A percentile compares a stretch with the other conserved stretches of the same genome.
phyloP scores from a whole-genome alignment of 2,888 invertebrate species.

The Drosophila koepferae region DNA sequence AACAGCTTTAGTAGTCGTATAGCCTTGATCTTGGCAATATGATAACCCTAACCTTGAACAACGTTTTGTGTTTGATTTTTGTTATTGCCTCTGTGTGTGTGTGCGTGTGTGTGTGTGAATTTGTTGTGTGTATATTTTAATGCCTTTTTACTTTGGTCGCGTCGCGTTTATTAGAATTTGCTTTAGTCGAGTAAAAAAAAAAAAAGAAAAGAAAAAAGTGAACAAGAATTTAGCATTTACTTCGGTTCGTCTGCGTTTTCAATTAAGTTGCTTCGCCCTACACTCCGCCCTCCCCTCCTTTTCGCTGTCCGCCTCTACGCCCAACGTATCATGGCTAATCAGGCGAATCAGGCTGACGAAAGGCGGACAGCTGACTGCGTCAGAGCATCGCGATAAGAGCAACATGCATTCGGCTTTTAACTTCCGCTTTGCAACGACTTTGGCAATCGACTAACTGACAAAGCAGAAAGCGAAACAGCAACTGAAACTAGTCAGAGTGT shows the following conservation, averaged over 20 bases:
- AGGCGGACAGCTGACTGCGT: slow-evolving; percentile 19
- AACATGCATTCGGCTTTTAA: slow-evolving; percentile 28
- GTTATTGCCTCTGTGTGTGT: slow-evolving; percentile 24
- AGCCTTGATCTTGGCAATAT: slow-evolving; percentile 83
- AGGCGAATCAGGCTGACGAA: slow-evolving; percentile 15
- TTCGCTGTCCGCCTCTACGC: neutral
- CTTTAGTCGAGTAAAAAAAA: slow-evolving; percentile 22
- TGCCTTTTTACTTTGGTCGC: slow-evolving; percentile 59
- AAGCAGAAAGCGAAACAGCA: slow-evolving; percentile 19
- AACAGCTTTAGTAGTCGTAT: slow-evolving; percentile 51
- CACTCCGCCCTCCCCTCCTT: too few species aligned
- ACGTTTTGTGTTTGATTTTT: slow-evolving; percentile 73
- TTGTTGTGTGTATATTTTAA: slow-evolving; percentile 62
- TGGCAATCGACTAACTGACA: slow-evolving; percentile 31
- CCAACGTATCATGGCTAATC: slow-evolving; percentile 21
- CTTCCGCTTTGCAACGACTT: slow-evolving; percentile 64
- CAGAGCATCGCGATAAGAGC: slow-evolving; percentile 45
- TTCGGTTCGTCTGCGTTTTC: slow-evolving; percentile 63
- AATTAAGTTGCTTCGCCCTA: slow-evolving; percentile 50
- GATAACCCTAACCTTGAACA: slow-evolving; percentile 83
- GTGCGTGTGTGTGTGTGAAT: slow-evolving; percentile 29
- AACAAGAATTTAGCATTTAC: slow-evolving; percentile 48
- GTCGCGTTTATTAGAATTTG: slow-evolving; percentile 61
- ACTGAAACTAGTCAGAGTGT: slow-evolving; percentile 56
- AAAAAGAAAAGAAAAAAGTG: neutral